Evolutionary conservation across 2,113 vertebrate species (phyloP).

Genomic region (Onychorhynchus coronatus): DNA sequence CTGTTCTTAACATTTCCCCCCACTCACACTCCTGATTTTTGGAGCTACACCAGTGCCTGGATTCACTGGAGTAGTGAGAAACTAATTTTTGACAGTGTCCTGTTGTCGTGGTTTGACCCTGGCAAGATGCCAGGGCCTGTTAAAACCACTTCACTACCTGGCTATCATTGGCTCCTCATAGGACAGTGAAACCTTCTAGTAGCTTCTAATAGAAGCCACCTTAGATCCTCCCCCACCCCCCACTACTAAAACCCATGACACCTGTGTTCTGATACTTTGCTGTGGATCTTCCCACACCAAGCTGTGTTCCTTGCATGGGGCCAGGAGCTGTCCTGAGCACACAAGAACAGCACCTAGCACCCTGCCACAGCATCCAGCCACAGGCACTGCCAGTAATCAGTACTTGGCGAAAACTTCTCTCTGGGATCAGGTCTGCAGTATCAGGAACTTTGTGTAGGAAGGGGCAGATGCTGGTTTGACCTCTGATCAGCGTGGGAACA

Average conservation of each 20-base stretch:
- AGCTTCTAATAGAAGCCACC: too few species aligned
- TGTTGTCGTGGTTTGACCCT: too few species aligned
- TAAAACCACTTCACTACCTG: too few species aligned
- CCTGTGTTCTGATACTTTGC: not conserved
- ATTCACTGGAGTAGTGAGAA: not conserved
- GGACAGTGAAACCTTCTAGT: too few species aligned
- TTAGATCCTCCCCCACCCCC: too few species aligned
- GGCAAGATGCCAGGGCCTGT: too few species aligned
- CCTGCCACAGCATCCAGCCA: not conserved
- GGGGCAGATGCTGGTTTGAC: not conserved
- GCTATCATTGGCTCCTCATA: too few species aligned
- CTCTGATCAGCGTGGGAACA: not conserved
- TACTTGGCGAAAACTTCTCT: not conserved
- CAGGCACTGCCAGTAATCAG: not conserved
- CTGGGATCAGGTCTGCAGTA: not conserved
- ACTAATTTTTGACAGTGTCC: not conserved
- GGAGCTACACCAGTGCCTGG: not conserved
- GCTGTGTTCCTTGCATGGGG: not conserved
- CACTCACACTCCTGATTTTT: not conserved
- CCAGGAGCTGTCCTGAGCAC: not conserved
- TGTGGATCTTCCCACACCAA: not conserved
- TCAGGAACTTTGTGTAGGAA: not conserved
- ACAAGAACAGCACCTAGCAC: not conserved
- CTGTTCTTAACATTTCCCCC: not conserved
- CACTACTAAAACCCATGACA: too few species aligned